Evolutionary conservation across 2,888 invertebrate genomes (phyloP).

Genomic region (Epinotia brunnichana): DNA sequence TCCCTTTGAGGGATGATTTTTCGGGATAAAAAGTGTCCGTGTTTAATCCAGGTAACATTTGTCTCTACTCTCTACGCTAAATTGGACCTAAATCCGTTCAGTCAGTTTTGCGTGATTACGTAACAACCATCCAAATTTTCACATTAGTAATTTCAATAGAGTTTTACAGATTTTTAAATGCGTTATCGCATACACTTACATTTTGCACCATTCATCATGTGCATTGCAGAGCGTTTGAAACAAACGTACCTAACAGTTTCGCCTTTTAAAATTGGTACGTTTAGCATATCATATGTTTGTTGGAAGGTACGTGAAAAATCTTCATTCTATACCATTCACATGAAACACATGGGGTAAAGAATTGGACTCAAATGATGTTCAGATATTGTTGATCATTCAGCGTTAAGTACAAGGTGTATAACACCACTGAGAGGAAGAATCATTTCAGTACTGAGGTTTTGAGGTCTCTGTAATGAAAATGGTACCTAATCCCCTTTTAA

Average conservation of each 20-base stretch:
- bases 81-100: not conserved
- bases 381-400: not conserved
- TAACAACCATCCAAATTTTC: not conserved
- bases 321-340: no score
- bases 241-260: no score
- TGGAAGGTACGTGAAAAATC: no score
- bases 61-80: not conserved
- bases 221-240: not conserved
- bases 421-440: not conserved
- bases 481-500: slow-evolving; percentile 57
- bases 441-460: no score
- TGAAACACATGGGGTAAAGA: no score
- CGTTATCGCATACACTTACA: not conserved
- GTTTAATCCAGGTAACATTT: not conserved
- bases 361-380: no score
- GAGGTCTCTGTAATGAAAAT: slow-evolving; percentile 6
- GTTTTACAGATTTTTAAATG: not conserved
- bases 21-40: not conserved
- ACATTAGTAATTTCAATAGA: no score
- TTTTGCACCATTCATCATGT: not conserved
- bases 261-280: no score
- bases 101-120: not conserved
- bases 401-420: not conserved
- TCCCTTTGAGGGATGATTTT: not conserved
- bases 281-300: no score